Evolutionary conservation across 2,888 invertebrate species (phyloP).

Genomic region (Eupithecia vulgata): DNA sequence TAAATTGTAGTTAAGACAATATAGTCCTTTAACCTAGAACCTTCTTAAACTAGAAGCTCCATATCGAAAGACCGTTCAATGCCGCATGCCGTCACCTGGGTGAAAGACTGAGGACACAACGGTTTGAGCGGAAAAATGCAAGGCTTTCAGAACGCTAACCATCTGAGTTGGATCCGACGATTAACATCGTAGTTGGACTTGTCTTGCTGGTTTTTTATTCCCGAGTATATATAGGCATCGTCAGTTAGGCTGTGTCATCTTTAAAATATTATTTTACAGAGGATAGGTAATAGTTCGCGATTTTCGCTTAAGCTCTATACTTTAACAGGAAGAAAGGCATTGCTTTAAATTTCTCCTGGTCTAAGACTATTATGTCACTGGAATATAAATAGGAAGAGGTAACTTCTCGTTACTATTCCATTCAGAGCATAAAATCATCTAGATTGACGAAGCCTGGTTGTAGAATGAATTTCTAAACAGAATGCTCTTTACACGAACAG

Average conservation of each 20-base stretch:
- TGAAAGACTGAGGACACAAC: neutral
- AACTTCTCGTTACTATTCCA: neutral
- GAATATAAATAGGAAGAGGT: neutral
- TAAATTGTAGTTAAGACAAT: neutral
- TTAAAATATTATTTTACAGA: too few species aligned
- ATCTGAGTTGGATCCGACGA: neutral
- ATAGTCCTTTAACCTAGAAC: neutral
- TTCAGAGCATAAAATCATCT: neutral
- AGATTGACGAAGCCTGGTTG: neutral
- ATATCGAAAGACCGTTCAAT: neutral
- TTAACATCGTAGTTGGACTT: neutral
- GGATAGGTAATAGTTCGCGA: neutral
- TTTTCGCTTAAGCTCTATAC: neutral
- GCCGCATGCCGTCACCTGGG: neutral
- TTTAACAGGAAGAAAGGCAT: neutral
- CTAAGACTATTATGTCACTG: neutral
- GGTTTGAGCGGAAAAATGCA: neutral
- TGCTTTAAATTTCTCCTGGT: neutral
- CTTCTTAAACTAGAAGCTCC: neutral
- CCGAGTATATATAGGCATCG: neutral
- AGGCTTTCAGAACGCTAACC: neutral
- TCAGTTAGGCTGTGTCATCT: neutral
- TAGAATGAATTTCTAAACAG: neutral
- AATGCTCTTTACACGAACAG: neutral
- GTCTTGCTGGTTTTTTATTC: neutral